These are phyloP conservation scores for Sclerurus mexicanus DNA, from an alignment of 2,113 vertebrate species.

Conservation along the genomic window DNA sequence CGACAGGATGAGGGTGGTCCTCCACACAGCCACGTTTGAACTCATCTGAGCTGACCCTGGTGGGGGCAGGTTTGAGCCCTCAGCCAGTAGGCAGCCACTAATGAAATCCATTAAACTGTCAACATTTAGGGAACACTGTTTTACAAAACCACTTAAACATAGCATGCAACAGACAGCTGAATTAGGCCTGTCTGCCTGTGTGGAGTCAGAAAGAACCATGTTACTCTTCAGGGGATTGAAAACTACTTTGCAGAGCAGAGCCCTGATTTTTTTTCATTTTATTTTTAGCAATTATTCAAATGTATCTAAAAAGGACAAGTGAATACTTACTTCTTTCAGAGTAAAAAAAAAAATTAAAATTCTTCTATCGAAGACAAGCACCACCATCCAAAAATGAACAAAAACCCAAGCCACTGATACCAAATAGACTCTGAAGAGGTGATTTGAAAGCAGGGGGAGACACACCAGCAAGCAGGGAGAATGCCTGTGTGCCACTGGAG, in stretches of 20 bases:
- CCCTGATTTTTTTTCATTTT: neutral
- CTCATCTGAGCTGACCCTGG: slow-evolving; percentile 18
- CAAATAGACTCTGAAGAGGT: neutral
- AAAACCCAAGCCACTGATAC: neutral
- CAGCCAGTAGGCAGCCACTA: slow-evolving; percentile 12
- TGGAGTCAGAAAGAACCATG: slow-evolving; percentile 55
- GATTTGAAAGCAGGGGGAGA: neutral
- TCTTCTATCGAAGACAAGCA: neutral
- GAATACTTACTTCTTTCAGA: neutral
- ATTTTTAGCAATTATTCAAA: slow-evolving; percentile 49
- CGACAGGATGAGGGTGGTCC: neutral
- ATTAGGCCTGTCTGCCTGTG: slow-evolving; percentile 57
- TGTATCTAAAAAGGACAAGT: neutral
- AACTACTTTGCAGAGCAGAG: slow-evolving; percentile 40
- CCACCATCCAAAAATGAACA: neutral
- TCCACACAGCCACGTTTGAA: neutral
- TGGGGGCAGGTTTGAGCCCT: slow-evolving; percentile 22
- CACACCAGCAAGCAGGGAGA: neutral
- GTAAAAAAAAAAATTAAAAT: neutral
- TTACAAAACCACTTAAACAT: slow-evolving; percentile 62
- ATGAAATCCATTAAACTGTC: slow-evolving; percentile 68
- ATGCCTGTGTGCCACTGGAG: neutral
- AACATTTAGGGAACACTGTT: slow-evolving; percentile 60
- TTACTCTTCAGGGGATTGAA: slow-evolving; percentile 52
- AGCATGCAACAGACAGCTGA: slow-evolving; percentile 53